A percentile compares a stretch with the other conserved stretches of the same genome.
Evolutionary conservation across 2,113 vertebrate species (phyloP).

Genomic region (Alouatta palliata): DNA sequence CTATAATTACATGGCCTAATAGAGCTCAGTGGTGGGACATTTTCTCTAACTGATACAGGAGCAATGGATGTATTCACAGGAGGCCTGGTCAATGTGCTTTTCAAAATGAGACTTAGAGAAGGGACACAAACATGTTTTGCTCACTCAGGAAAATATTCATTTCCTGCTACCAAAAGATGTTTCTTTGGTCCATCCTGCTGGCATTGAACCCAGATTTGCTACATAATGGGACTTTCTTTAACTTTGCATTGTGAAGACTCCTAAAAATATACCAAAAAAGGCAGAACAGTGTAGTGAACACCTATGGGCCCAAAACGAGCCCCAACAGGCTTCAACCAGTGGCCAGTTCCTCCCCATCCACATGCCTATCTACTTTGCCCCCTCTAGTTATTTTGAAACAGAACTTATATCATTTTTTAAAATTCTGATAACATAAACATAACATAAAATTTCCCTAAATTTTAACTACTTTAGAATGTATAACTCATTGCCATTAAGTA

Average conservation of each 20-base stretch:
- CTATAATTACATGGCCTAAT: slow-evolving; percentile 7
- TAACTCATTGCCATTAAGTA: not conserved
- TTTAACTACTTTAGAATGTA: not conserved
- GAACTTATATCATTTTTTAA: not conserved
- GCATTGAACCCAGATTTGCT: not conserved
- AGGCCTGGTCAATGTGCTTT: slow-evolving; percentile 31
- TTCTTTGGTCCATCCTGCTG: not conserved
- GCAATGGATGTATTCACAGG: not conserved
- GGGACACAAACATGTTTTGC: not conserved
- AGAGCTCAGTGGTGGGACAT: not conserved
- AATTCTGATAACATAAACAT: not conserved
- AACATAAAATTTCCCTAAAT: not conserved
- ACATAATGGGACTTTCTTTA: not conserved
- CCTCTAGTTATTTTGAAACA: not conserved
- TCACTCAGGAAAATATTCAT: slow-evolving; percentile 25
- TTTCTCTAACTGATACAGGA: not conserved
- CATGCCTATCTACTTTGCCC: not conserved
- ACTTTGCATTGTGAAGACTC: not conserved
- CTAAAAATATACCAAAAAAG: not conserved
- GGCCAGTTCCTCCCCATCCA: not conserved
- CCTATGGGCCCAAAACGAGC: not conserved
- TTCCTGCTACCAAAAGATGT: not conserved
- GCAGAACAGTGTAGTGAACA: not conserved
- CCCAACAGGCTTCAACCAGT: not conserved
- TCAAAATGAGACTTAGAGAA: slow-evolving; percentile 43